These are phyloP conservation scores for Lacerta agilis DNA, from an alignment of 2,797 vertebrate genomes.

Conservation along the genomic window DNA sequence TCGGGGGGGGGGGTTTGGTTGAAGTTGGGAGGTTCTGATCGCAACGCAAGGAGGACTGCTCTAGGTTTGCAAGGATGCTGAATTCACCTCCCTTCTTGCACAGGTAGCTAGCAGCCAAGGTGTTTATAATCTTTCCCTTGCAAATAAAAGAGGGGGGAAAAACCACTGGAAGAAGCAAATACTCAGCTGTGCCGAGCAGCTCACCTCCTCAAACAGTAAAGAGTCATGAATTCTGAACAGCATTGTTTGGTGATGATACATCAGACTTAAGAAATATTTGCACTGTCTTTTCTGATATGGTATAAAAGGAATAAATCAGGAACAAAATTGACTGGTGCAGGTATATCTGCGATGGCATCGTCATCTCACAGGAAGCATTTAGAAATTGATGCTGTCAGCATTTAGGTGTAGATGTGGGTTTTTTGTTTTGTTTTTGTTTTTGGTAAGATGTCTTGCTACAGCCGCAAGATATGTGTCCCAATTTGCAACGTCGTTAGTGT, in stretches of 20 bases:
- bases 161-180: neutral
- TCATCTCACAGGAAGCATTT: neutral
- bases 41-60: neutral
- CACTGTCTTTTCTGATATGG: conserved; percentile 12
- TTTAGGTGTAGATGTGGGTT: neutral
- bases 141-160: neutral
- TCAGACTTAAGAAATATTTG: conserved; percentile 15
- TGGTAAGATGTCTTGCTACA: too few relatives aligned
- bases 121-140: neutral
- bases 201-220: neutral
- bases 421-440: neutral
- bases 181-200: neutral
- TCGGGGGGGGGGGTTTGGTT: neutral
- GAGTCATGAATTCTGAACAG: neutral
- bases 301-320: conserved; percentile 6
- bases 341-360: neutral
- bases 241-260: conserved; percentile 35
- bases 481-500: neutral
- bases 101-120: neutral
- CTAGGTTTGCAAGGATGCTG: neutral
- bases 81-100: neutral
- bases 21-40: neutral
- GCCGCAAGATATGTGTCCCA: neutral
- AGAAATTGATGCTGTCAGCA: neutral
- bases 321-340: neutral